These are phyloP conservation scores for Apodemus sylvaticus DNA, from an alignment of 2,113 vertebrate species.

Conservation along the genomic window DNA sequence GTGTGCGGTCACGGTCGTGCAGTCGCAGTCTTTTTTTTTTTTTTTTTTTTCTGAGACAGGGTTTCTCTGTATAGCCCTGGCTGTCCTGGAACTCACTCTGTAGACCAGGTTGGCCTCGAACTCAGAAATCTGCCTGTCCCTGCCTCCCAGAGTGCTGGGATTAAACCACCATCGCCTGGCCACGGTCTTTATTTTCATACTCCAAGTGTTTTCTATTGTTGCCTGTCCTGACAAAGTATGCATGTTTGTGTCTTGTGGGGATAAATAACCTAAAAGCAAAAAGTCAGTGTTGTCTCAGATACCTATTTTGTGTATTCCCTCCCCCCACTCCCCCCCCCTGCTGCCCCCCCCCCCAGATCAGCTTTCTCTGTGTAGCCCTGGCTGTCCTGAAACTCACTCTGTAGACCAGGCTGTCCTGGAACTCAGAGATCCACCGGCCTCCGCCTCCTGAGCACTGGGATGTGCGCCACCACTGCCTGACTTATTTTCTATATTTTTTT, in stretches of 20 bases:
- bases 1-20: neutral
- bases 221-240: neutral
- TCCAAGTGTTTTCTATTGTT: neutral
- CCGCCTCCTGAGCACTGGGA: neutral
- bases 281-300: neutral
- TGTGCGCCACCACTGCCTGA: neutral
- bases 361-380: neutral
- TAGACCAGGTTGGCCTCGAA: too few relatives aligned
- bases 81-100: too few relatives aligned
- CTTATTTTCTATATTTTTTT: neutral
- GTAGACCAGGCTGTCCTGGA: neutral
- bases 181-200: neutral
- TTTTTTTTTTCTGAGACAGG: too few relatives aligned
- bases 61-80: too few relatives aligned
- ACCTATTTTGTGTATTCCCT: neutral
- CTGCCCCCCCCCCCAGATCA: neutral
- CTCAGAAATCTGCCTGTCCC: too few relatives aligned
- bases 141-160: too few relatives aligned
- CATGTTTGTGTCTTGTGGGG: neutral
- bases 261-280: neutral
- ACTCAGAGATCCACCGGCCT: neutral
- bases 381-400: neutral
- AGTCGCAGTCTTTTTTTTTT: too few relatives aligned
- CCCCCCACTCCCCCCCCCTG: too few relatives aligned
- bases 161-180: too few relatives aligned